A percentile compares a stretch with the other conserved stretches of the same genome.
Evolutionary conservation across 2,888 invertebrate species (phyloP).

Genomic region (Incurvaria masculella): DNA sequence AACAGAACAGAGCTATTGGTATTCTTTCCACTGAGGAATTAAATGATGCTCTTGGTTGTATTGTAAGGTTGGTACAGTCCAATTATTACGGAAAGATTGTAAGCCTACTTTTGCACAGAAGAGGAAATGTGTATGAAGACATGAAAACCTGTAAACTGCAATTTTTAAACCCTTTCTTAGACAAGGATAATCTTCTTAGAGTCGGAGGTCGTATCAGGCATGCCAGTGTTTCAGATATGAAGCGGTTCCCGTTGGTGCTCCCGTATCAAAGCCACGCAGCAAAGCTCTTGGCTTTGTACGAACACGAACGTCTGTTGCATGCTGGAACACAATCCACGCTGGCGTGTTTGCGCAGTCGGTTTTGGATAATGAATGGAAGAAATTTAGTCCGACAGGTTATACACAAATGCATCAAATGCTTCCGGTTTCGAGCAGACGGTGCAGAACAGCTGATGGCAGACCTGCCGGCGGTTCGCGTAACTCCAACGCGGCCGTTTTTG

Average conservation of each 20-base stretch:
- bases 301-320: constrained; percentile 11
- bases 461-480: constrained; percentile 10
- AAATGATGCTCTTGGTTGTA: background rate
- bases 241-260: constrained; percentile 4
- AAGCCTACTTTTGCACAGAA: background rate
- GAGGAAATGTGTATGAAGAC: background rate
- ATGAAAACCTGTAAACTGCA: constrained; percentile 1
- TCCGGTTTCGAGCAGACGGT: constrained; percentile 6
- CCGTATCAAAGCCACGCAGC: constrained; percentile 3
- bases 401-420: constrained; percentile 14
- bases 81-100: background rate
- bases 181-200: no score
- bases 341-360: constrained; percentile 14
- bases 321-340: constrained; percentile 15
- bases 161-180: constrained; percentile 3
- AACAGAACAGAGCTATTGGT: background rate
- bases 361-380: constrained; percentile 12
- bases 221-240: constrained; percentile 1
- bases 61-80: background rate
- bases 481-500: background rate
- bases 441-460: constrained; percentile 13
- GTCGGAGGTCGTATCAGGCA: constrained; percentile 1
- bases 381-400: constrained; percentile 8
- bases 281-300: constrained; percentile 7
- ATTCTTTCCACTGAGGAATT: background rate